These are phyloP conservation scores for Diplodus puntazzo DNA, from an alignment of 2,797 vertebrate species.

Conservation along the genomic window DNA sequence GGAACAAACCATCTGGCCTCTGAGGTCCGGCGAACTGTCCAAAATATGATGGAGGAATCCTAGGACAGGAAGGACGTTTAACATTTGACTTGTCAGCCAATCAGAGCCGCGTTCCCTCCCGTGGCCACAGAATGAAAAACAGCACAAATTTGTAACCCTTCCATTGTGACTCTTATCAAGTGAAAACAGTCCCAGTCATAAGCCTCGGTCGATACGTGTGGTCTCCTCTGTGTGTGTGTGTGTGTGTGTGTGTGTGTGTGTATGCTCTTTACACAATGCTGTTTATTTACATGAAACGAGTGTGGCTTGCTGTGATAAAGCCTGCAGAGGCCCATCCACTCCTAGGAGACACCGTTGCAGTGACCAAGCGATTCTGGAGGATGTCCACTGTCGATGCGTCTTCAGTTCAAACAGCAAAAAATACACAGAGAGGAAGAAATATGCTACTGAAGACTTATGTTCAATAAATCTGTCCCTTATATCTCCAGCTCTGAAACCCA, in stretches of 20 bases:
- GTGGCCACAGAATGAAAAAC: not conserved
- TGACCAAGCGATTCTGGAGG: constrained; percentile 28
- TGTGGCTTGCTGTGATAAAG: constrained; percentile 65
- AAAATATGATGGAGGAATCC: too few relatives aligned
- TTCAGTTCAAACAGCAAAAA: not conserved
- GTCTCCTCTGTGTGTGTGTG: constrained; percentile 28
- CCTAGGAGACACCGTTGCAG: constrained; percentile 32
- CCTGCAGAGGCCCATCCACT: constrained; percentile 15
- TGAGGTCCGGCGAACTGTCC: too few relatives aligned
- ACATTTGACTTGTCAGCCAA: not conserved
- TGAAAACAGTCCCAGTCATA: constrained; percentile 14
- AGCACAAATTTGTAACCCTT: not conserved
- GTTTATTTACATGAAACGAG: constrained; percentile 60
- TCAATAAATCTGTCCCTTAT: not conserved
- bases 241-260: constrained; percentile 1
- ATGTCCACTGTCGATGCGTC: constrained; percentile 14
- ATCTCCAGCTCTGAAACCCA: not conserved
- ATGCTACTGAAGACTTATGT: too few relatives aligned
- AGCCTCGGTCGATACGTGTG: constrained; percentile 8
- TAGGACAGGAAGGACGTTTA: not conserved
- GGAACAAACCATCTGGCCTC: too few relatives aligned
- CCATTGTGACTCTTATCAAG: constrained; percentile 31
- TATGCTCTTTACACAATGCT: constrained; percentile 40
- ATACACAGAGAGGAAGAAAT: not conserved
- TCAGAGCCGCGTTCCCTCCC: constrained; percentile 1